Evolutionary conservation across 2,888 invertebrate genomes (phyloP).

Genomic region (Phytoseiulus persimilis): DNA sequence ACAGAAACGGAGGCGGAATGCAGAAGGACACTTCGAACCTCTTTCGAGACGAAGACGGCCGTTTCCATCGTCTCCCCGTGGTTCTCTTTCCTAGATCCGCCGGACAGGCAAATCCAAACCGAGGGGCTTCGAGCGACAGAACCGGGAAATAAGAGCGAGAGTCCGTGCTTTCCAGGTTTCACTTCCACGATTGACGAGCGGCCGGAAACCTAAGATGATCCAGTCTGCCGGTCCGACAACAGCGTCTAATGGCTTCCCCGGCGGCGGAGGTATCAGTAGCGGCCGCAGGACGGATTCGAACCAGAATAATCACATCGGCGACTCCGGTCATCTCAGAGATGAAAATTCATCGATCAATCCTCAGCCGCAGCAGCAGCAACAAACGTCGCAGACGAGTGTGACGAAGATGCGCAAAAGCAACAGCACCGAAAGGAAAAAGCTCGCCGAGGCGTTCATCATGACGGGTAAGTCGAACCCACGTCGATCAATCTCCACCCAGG

Average conservation of each 20-base stretch:
- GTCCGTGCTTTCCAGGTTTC: not conserved
- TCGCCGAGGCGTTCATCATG: conserved; percentile 37
- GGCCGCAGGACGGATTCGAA: conserved; percentile 31
- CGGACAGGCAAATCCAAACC: too few species aligned
- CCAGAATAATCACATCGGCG: conserved; percentile 28
- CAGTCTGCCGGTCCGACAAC: conserved; percentile 23
- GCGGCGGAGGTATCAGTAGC: conserved; percentile 21
- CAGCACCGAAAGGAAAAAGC: conserved; percentile 36
- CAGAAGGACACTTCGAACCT: not conserved
- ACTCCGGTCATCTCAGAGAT: not conserved
- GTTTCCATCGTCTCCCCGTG: too few species aligned
- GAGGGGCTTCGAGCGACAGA: too few species aligned
- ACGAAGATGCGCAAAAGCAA: conserved; percentile 27
- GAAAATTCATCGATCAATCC: not conserved
- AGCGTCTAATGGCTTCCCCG: not conserved
- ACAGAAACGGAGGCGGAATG: not conserved
- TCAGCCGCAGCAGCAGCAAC: not conserved
- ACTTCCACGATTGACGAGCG: conserved; percentile 9
- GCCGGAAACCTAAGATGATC: not conserved
- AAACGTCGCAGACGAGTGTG: conserved; percentile 7
- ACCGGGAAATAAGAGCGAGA: too few species aligned
- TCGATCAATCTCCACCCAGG: too few species aligned
- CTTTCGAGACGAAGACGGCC: too few species aligned
- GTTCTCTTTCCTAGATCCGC: too few species aligned
- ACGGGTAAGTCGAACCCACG: conserved; percentile 22